A percentile compares a stretch with the other conserved stretches of the same genome.
Evolutionary conservation across 37 sponge, comb jelly and placozoan species (phyloP).

Genomic region (Eunapius fragilis): DNA sequence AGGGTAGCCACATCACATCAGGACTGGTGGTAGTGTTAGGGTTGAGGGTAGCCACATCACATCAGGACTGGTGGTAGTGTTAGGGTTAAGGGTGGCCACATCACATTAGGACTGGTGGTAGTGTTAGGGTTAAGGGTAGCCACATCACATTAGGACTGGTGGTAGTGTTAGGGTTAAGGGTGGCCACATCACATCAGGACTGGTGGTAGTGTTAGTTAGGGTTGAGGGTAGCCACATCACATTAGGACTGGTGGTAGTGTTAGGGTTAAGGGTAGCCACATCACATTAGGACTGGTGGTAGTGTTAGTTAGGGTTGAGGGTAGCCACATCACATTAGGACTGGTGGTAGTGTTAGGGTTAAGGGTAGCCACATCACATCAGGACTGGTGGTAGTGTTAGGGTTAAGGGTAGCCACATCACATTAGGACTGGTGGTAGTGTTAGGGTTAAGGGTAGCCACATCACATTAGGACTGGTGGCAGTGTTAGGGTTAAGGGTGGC

Average conservation of each 20-base stretch:
- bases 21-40: not conserved
- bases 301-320: constrained; percentile 56
- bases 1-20: constrained; percentile 40
- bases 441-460: constrained; percentile 48
- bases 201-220: constrained; percentile 3
- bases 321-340: not conserved
- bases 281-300: not conserved
- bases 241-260: not conserved
- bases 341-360: not conserved
- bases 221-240: constrained; percentile 48
- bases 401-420: constrained; percentile 45
- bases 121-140: constrained; percentile 49
- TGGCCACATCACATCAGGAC: not conserved
- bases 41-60: constrained; percentile 41
- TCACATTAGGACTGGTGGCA: not conserved
- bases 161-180: constrained; percentile 42
- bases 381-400: not conserved
- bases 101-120: not conserved
- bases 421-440: not conserved
- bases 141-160: not conserved
- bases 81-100: constrained; percentile 47
- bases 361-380: constrained; percentile 40
- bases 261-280: constrained; percentile 48
- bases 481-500: constrained; percentile 49
- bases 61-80: not conserved